Evolutionary conservation across 2,797 vertebrate species (phyloP), one percentile per base, ranked within the genome.

Genomic region (Neoniphon sammara): DNA sequence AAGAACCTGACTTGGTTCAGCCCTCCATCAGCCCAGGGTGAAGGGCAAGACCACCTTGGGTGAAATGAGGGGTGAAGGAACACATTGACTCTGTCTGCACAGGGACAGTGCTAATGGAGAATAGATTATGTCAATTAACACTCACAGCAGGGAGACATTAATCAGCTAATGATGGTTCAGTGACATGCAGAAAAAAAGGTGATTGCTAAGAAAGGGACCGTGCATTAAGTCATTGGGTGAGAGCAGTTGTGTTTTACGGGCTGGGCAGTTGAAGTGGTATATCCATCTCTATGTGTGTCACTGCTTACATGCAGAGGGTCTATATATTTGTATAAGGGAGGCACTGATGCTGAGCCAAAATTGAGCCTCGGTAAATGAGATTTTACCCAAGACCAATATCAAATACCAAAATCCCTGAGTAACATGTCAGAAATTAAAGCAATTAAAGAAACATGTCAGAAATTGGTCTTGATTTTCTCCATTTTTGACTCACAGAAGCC

Each of bases 61-160:
- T 90, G 86, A 86, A 91, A 91, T 90, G 88, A 89, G 88, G 82
- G 87, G 80, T 89, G 80, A 86, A 88, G 76, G 75, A 89, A 88
- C 90, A 92, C 88, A 88, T 88, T 86, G 84, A 76, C 78, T 82
- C 77, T 78, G 84, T 88, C 89, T 83, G 70, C 65, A 61, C 61
- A 78, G 79, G 80, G 70, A 57, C 75, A 62, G 27, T 9, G 73
- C 83, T 90, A 91, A 91, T 93, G 88, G 88, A 90, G 80, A 89
- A 91, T 87, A 89, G 80, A 92, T 91, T 75, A 87, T 90, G 87
- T 87, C 90, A 88, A 91, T 93, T 91, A 93, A 89, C 77, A 78
- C 60, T 70, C 72, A 71, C 87, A 82, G 85, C 80, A 78, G 77
- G 83, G 62, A 80, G 75, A 79, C 88, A 91, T 91, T 89, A 85